Conservation (phyloP, 1,140 invertebrate species). For the Daktulosphaira vitifoliae region DNA sequence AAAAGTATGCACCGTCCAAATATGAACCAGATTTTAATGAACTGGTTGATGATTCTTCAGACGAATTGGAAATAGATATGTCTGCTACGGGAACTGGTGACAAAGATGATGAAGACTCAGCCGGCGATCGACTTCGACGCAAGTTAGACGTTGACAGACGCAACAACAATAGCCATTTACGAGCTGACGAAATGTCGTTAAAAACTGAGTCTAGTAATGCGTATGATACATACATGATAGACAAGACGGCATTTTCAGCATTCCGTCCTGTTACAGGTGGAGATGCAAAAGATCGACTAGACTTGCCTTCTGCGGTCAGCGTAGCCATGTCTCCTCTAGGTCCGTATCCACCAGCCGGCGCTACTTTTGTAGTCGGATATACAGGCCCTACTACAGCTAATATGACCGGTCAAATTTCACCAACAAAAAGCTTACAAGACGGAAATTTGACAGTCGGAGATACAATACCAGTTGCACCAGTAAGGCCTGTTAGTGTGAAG, state of each 20-base stretch:
- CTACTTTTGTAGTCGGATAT: constrained; percentile 56
- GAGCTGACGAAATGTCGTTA: constrained; percentile 45
- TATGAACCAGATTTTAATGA: constrained; percentile 71
- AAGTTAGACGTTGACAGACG: constrained; percentile 25
- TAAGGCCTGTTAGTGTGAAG: constrained; percentile 19
- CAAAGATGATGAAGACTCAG: constrained; percentile 46
- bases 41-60: constrained; percentile 66
- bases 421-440: constrained; percentile 37
- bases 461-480: not conserved
- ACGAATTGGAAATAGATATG: constrained; percentile 70
- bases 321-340: constrained; percentile 48
- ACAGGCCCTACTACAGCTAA: constrained; percentile 41
- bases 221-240: constrained; percentile 17
- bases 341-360: constrained; percentile 51
- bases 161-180: constrained; percentile 38
- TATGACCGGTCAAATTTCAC: constrained; percentile 44
- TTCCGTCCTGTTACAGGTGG: constrained; percentile 54
- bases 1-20: constrained; percentile 25
- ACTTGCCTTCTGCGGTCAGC: constrained; percentile 42
- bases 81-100: constrained; percentile 50
- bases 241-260: constrained; percentile 51
- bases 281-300: constrained; percentile 42
- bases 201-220: constrained; percentile 43
- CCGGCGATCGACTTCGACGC: constrained; percentile 37
- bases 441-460: not conserved